phyloP scores from a whole-genome alignment of 2,888 invertebrate species.

The Rhorus exstirpatorius region DNA sequence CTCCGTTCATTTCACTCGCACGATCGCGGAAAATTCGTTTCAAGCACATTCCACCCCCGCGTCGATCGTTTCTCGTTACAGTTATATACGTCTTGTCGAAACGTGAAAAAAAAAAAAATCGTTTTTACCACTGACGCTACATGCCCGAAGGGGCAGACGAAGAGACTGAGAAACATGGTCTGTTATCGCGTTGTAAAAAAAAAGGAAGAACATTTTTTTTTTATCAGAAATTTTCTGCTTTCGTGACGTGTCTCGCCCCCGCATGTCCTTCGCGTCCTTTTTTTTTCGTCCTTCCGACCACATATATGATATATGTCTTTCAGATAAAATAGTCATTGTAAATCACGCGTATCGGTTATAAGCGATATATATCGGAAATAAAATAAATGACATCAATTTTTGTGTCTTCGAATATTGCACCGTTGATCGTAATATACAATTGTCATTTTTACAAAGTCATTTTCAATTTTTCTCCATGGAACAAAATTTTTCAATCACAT shows the following conservation, averaged over 20 bases:
- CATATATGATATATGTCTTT: background rate
- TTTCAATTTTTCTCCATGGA: background rate
- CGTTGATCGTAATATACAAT: background rate
- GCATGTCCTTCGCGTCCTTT: background rate
- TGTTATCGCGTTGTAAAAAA: background rate
- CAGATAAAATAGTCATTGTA: background rate
- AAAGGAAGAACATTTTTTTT: conserved; percentile 9
- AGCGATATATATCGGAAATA: conserved; percentile 13
- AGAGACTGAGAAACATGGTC: background rate
- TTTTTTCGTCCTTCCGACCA: background rate
- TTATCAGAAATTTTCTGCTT: conserved; percentile 19
- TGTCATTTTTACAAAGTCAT: background rate
- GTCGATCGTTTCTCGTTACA: conserved; percentile 6
- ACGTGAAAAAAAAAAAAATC: conserved; percentile 19
- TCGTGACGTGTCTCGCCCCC: background rate
- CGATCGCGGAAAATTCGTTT: conserved; percentile 25
- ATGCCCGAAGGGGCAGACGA: background rate
- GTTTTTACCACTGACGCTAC: conserved; percentile 8
- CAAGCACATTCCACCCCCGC: conserved; percentile 9
- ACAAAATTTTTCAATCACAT: too few relatives aligned
- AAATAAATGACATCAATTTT: conserved; percentile 33
- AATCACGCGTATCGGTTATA: conserved; percentile 25
- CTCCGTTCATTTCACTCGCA: conserved; percentile 29
- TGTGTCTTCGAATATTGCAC: background rate
- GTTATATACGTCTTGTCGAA: background rate